Base-by-base conservation (phyloP, 2,888 invertebrate genomes). In the Diaphora mendica region DNA sequence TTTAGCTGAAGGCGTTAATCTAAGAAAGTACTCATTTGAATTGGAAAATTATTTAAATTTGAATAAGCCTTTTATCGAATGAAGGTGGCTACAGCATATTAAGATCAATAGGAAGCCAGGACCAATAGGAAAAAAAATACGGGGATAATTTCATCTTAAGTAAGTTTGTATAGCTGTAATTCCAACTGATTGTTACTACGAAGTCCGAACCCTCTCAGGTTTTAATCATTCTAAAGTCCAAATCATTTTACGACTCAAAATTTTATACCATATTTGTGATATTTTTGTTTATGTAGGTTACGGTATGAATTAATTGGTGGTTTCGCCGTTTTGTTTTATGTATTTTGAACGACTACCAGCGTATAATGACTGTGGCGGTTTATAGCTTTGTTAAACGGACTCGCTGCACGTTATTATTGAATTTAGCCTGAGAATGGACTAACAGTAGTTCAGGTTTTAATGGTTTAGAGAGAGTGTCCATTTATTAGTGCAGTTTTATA, bases 371-470 rank as follows among this genome's bases (percentile, higher is more conserved):
- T 68, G 64, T 72, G 72, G 68, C 70, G 70, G 64, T 82, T 77
- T 78, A 82, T 77, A 70, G 77, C 71, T 51, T 23, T 26, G 66
- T 76, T 76, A 73, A 81, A 80, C 82, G 72, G 73, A 59, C 65
- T 67, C 13, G 62, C 26, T 59, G 13, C 11, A 62, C 70, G 44
- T 79, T 72, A 70, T 59, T 68, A 68, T 74, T 33, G 17, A 33
- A 30, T 70, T 70, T 70, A 70, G 44, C n/a, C 33, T 23, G 44
- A 44, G 67, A 26, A 67, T 39, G n/a, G n/a, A 26, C 15, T 15
- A 13, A 9, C 3, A 59, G 26, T 15, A 15, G 26, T 4, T 59
- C 26, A 26, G 59, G n/a, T 26, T 62, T 62, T 11, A 59, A 59
- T 59, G 26, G 13, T 13, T 26, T 3, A 9, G 13, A 59, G 13